Evolutionary conservation across 2,888 invertebrate genomes (phyloP).

Genomic region (Crepidodera aurea): DNA sequence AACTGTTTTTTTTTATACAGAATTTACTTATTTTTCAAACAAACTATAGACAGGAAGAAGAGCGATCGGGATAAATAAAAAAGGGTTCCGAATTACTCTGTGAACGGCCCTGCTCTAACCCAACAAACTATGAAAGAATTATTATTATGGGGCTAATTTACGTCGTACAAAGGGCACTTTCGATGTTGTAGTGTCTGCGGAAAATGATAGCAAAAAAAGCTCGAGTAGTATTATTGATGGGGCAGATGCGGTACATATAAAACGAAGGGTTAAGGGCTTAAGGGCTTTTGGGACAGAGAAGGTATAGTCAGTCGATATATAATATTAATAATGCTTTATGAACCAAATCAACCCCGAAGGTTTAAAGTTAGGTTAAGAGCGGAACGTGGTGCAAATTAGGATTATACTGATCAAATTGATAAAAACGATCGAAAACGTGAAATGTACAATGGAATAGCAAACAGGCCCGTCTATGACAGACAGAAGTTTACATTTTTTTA

Average conservation of each 20-base stretch:
- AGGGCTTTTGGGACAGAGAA: neutral
- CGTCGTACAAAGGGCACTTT: constrained; percentile 29
- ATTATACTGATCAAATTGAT: neutral
- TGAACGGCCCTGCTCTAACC: constrained; percentile 10
- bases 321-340: constrained; percentile 12
- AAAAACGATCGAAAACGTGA: too few relatives aligned
- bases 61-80: too few relatives aligned
- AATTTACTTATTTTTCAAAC: too few relatives aligned
- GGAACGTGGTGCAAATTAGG: neutral
- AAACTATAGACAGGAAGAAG: too few relatives aligned
- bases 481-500: too few relatives aligned
- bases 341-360: neutral
- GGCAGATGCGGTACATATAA: constrained; percentile 2
- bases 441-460: too few relatives aligned
- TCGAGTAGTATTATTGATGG: constrained; percentile 9
- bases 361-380: neutral
- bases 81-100: too few relatives aligned
- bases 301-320: constrained; percentile 6
- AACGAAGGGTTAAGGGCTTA: constrained; percentile 4
- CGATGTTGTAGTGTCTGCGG: constrained; percentile 10
- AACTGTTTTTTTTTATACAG: too few relatives aligned
- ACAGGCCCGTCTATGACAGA: too few relatives aligned
- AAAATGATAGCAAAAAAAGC: constrained; percentile 8
- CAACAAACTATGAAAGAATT: constrained; percentile 36
- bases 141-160: constrained; percentile 36